These are phyloP conservation scores for Pseudeuparius sepicola DNA, from an alignment of 2,888 invertebrate species.

Conservation along the genomic window DNA sequence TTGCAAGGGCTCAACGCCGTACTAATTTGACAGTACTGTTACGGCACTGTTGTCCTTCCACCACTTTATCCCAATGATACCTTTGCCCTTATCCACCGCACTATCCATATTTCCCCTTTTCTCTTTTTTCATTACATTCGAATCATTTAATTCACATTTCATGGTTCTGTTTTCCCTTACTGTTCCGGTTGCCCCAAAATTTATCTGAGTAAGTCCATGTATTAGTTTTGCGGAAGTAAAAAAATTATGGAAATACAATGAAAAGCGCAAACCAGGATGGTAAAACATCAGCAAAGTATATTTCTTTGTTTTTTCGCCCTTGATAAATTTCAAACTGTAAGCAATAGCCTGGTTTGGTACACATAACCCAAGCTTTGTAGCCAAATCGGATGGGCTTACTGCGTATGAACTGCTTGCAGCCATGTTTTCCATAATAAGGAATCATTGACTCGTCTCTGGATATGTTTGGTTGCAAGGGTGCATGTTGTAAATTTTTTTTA, in stretches of 20 bases:
- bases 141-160: conserved; percentile 1
- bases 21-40: conserved; percentile 1
- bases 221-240: too few relatives aligned
- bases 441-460: conserved; percentile 2
- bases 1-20: neutral
- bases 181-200: too few relatives aligned
- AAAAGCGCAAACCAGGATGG: too few relatives aligned
- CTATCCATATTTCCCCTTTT: neutral
- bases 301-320: neutral
- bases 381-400: too few relatives aligned
- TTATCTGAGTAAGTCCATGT: too few relatives aligned
- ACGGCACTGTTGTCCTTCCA: conserved; percentile 5
- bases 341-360: conserved; percentile 5
- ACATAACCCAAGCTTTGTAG: neutral
- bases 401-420: too few relatives aligned
- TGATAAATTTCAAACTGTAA: conserved; percentile 2
- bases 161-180: conserved; percentile 4
- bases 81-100: conserved; percentile 1
- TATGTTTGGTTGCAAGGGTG: too few relatives aligned
- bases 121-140: conserved; percentile 1
- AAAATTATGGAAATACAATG: too few relatives aligned
- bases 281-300: too few relatives aligned
- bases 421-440: conserved; percentile 4
- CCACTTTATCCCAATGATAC: neutral
- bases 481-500: too few relatives aligned